Conservation (phyloP, 2,888 invertebrate genomes). For the Rosalia funebris region DNA sequence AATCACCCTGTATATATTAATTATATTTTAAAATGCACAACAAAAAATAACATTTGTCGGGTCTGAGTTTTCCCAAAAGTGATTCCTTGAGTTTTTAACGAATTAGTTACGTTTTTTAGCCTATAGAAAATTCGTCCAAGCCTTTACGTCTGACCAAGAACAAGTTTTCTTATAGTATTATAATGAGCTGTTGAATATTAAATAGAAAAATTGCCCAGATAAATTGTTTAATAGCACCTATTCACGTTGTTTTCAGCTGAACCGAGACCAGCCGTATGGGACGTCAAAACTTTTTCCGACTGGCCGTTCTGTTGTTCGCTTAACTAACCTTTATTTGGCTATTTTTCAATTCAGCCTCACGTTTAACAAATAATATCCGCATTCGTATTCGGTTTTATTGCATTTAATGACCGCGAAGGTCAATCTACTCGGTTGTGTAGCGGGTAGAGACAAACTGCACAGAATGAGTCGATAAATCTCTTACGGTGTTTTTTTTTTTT, state of each 20-base stretch:
- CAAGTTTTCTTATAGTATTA: too few species aligned
- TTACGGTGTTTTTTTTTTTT: too few species aligned
- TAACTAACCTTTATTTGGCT: slow-evolving; percentile 9
- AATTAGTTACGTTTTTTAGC: too few species aligned
- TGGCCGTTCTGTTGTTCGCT: neutral
- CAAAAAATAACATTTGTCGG: too few species aligned
- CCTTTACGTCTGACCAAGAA: too few species aligned
- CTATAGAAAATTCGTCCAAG: too few species aligned
- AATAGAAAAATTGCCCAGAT: slow-evolving; percentile 11
- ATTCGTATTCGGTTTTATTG: slow-evolving; percentile 22
- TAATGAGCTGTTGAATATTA: neutral
- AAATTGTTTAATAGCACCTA: slow-evolving; percentile 4
- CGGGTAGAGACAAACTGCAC: slow-evolving; percentile 1
- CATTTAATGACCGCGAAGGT: slow-evolving; percentile 16
- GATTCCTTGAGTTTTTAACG: too few species aligned
- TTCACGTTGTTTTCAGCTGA: neutral
- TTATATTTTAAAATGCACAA: too few species aligned
- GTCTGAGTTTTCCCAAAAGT: too few species aligned
- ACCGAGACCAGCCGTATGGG: neutral
- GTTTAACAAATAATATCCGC: slow-evolving; percentile 18
- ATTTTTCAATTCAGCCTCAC: slow-evolving; percentile 12
- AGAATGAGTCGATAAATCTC: too few species aligned
- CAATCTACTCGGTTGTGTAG: slow-evolving; percentile 1
- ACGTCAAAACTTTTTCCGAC: neutral
- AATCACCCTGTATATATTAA: too few species aligned